A percentile compares a stretch with the other conserved stretches of the same genome.
Evolutionary conservation across 2,113 vertebrate species (phyloP).

Genomic region (Nycticryphes semicollaris): DNA sequence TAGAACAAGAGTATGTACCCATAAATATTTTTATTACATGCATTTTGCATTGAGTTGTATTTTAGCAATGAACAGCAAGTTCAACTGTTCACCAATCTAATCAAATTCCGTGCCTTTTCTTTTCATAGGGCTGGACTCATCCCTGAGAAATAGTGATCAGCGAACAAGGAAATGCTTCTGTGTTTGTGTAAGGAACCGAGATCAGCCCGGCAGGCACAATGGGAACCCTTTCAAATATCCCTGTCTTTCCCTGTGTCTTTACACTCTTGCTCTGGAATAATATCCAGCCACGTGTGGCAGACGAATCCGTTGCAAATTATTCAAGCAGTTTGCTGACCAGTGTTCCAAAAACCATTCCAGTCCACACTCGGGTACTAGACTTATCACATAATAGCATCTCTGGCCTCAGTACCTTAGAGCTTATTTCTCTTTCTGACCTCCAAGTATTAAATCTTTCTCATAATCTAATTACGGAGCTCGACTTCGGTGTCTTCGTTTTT

Average conservation of each 20-base stretch:
- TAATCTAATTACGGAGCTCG: constrained; percentile 76
- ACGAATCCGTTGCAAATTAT: constrained; percentile 59
- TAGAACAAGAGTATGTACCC: not conserved
- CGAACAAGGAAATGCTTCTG: not conserved
- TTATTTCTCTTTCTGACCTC: constrained; percentile 68
- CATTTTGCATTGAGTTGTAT: not conserved
- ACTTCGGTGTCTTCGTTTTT: constrained; percentile 74
- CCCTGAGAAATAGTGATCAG: not conserved
- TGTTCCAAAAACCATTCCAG: constrained; percentile 62
- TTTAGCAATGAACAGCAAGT: not conserved
- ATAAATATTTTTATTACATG: not conserved
- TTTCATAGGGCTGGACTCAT: not conserved
- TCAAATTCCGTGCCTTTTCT: not conserved
- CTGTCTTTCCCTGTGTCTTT: constrained; percentile 2
- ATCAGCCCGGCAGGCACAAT: not conserved
- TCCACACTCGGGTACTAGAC: constrained; percentile 70
- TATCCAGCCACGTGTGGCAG: constrained; percentile 16
- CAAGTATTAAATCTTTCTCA: constrained; percentile 81
- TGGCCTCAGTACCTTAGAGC: constrained; percentile 70
- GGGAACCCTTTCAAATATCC: not conserved
- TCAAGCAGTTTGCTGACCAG: constrained; percentile 51
- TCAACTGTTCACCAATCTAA: not conserved
- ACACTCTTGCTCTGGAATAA: not conserved
- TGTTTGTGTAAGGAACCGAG: not conserved
- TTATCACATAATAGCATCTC: constrained; percentile 83